These are phyloP conservation scores for Naja naja DNA, from an alignment of 2,113 vertebrate species.

Conservation along the genomic window DNA sequence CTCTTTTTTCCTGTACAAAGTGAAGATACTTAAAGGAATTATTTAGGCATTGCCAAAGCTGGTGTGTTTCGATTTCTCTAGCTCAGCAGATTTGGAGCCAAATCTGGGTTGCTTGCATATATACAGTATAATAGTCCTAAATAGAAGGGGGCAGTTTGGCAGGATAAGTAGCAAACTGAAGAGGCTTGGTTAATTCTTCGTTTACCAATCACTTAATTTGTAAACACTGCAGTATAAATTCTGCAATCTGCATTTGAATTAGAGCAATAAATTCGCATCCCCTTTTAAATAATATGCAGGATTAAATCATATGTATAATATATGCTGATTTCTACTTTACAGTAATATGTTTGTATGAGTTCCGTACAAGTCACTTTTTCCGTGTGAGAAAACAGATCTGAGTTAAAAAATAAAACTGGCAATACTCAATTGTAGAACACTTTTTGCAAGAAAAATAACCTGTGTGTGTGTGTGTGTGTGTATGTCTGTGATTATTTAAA, in stretches of 20 bases:
- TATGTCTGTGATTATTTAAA: not conserved
- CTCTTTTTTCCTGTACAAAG: not conserved
- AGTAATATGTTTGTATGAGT: not conserved
- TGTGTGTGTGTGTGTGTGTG: not conserved
- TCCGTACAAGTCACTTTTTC: not conserved
- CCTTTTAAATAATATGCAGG: not conserved
- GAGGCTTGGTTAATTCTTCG: not conserved
- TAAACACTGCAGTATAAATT: not conserved
- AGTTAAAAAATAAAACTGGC: not conserved
- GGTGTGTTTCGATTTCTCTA: not conserved
- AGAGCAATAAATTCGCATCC: not conserved
- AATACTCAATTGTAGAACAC: not conserved
- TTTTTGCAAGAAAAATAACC: not conserved
- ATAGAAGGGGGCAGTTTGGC: not conserved
- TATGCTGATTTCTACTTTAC: too few species aligned
- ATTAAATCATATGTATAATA: not conserved
- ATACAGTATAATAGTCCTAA: not conserved
- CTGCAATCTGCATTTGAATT: not conserved
- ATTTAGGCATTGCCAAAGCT: not conserved
- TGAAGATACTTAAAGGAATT: not conserved
- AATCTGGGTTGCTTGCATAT: not conserved
- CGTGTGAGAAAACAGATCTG: not conserved
- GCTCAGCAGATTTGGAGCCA: not conserved
- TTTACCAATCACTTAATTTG: not conserved
- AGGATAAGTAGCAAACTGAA: not conserved